These are phyloP conservation scores for Fundulus diaphanus DNA, from an alignment of 2,797 vertebrate genomes.

Conservation along the genomic window DNA sequence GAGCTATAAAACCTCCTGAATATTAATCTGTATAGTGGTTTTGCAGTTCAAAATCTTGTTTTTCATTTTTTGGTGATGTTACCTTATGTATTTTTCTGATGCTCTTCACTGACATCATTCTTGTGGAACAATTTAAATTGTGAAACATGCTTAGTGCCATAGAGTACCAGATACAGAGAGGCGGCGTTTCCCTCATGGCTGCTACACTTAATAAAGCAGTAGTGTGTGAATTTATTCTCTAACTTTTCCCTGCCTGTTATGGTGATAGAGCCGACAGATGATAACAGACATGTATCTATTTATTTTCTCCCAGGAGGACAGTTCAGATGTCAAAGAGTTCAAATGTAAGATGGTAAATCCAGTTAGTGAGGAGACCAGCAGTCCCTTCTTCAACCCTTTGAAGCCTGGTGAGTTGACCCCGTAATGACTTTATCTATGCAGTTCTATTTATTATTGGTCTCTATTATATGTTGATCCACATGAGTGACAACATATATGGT, in stretches of 20 bases:
- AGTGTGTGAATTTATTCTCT: no score
- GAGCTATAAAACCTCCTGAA: not conserved
- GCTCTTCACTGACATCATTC: no score
- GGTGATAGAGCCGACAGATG: no score
- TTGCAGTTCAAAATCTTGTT: not conserved
- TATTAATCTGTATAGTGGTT: not conserved
- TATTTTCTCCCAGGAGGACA: not conserved
- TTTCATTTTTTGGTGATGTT: not conserved
- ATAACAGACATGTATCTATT: no score
- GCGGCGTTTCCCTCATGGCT: no score
- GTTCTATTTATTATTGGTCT: not conserved
- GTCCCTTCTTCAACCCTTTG: slow-evolving; percentile 12
- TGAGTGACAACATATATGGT: not conserved
- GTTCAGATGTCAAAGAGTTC: accelerated
- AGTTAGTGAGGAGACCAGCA: slow-evolving; percentile 30
- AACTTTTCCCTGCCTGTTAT: no score
- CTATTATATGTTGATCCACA: not conserved
- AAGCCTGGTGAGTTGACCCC: not conserved
- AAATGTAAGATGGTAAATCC: slow-evolving; percentile 54
- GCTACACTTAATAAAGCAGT: no score
- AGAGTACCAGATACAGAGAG: no score
- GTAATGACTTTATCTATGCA: not conserved
- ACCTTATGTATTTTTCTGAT: no score
- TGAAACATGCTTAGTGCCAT: no score
- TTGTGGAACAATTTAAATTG: no score